A percentile compares a stretch with the other conserved stretches of the same genome.
Evolutionary conservation across 1,140 invertebrate genomes (phyloP).

Genomic region (Drosophila kurseongensis): DNA sequence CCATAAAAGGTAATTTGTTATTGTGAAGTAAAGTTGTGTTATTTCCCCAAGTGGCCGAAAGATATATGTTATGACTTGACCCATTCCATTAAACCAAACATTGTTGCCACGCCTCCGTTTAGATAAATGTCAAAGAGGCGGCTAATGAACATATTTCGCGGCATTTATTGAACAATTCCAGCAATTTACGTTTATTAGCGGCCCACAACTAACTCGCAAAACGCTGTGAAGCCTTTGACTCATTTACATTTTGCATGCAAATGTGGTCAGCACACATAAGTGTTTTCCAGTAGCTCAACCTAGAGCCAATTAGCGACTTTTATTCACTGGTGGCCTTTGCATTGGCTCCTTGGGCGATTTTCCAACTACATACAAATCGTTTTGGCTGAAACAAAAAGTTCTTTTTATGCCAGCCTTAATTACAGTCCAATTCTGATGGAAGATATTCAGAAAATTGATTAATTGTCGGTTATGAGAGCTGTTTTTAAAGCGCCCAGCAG

Average conservation of each 20-base stretch:
- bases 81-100: neutral
- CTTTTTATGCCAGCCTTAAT: slow-evolving; percentile 26
- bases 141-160: slow-evolving; percentile 56
- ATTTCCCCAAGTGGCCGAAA: neutral
- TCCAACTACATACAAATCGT: slow-evolving; percentile 14
- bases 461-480: slow-evolving; percentile 48
- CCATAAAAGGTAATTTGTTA: no score
- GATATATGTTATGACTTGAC: slow-evolving; percentile 1
- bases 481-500: slow-evolving; percentile 40
- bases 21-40: no score
- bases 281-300: slow-evolving; percentile 41
- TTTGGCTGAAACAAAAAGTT: slow-evolving; percentile 7
- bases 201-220: slow-evolving; percentile 44
- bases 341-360: slow-evolving; percentile 21
- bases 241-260: slow-evolving; percentile 73
- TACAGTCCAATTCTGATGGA: slow-evolving; percentile 37
- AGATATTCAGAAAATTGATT: slow-evolving; percentile 48
- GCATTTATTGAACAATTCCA: slow-evolving; percentile 72
- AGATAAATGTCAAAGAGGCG: slow-evolving; percentile 60
- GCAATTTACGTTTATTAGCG: slow-evolving; percentile 72
- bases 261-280: slow-evolving; percentile 22
- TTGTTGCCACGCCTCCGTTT: neutral
- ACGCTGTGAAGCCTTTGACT: slow-evolving; percentile 25
- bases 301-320: slow-evolving; percentile 56
- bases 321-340: slow-evolving; percentile 16